Base-by-base conservation (phyloP, 2,888 invertebrate species). In the Latrodectus elegans region DNA sequence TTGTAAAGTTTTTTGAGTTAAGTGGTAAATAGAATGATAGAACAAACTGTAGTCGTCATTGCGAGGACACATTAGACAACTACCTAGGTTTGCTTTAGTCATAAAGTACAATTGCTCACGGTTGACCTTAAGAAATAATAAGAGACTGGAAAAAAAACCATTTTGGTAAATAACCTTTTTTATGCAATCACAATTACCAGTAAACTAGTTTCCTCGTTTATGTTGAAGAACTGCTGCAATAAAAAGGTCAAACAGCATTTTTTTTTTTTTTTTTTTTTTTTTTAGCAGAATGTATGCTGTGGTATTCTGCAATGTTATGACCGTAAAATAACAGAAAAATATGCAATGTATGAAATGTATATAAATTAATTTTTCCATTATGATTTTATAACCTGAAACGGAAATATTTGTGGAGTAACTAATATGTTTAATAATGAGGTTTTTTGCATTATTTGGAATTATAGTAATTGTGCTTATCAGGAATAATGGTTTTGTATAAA, bases 151-250 rank as follows among this genome's bases (percentile, higher is more conserved):
- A 80, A 65, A 72, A 26, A 71, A 55, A 53, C 73, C 26, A n/a
- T 71, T 83, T 72, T 49, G n/a, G 70, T 71, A 76, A 80, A 52
- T 72, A n/a, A 70, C 70, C 70, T 71, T 22, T 71, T 83, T 77
- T 60, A 17, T 68, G 84, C 53, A 64, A 22, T 38, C 60, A 75
- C 74, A 85, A 80, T 84, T 70, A 74, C 49, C 55, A 74, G 73
- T 64, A 79, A 78, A 80, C 85, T 68, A 81, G 86, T 86, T 86
- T 86, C 86, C 81, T 86, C 71, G 80, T 86, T 86, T 86, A 38
- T 38, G 75, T 53, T 60, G 74, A 85, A 79, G 85, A 79, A 70
- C 74, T 68, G 79, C 60, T n/a, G 74, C 52, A 64, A 15, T 72
- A 65, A 38, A 64, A 77, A 77, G 84, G 84, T 77, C 84, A 71